These are phyloP conservation scores for Ciona savignyi DNA, from an alignment of 23 tunicate species.

Conservation along the genomic window DNA sequence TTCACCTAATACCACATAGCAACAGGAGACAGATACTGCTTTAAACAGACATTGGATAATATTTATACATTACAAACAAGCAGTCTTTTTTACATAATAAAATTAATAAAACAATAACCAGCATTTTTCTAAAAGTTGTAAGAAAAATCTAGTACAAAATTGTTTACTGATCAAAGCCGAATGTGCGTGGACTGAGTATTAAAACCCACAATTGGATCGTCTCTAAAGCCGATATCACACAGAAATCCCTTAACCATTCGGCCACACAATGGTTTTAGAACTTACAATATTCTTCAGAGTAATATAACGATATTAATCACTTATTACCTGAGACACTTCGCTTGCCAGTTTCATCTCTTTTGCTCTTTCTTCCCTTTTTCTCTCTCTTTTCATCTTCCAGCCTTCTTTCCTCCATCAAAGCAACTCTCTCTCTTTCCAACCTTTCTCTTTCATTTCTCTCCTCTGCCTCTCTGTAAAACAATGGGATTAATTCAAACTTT, in stretches of 20 bases:
- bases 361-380: slow-evolving; percentile 59
- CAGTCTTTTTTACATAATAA: too few species aligned
- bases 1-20: too few species aligned
- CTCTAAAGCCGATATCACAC: neutral
- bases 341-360: slow-evolving; percentile 84
- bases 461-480: slow-evolving; percentile 41
- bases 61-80: too few species aligned
- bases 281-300: neutral
- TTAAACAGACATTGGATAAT: too few species aligned
- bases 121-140: too few species aligned
- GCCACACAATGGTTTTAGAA: too few species aligned
- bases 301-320: neutral
- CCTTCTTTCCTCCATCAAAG: slow-evolving; percentile 38
- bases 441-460: slow-evolving; percentile 51
- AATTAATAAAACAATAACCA: too few species aligned
- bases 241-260: too few species aligned
- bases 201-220: neutral
- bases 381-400: slow-evolving; percentile 28
- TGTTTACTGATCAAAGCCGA: too few species aligned
- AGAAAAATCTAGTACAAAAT: neutral
- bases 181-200: too few species aligned
- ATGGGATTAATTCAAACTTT: neutral
- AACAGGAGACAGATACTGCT: too few species aligned
- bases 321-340: slow-evolving; percentile 61
- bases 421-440: slow-evolving; percentile 35